A percentile compares a stretch with the other conserved stretches of the same genome.
Evolutionary conservation across 2,888 invertebrate species (phyloP).

Genomic region (Polydrusus pterygomalis): DNA sequence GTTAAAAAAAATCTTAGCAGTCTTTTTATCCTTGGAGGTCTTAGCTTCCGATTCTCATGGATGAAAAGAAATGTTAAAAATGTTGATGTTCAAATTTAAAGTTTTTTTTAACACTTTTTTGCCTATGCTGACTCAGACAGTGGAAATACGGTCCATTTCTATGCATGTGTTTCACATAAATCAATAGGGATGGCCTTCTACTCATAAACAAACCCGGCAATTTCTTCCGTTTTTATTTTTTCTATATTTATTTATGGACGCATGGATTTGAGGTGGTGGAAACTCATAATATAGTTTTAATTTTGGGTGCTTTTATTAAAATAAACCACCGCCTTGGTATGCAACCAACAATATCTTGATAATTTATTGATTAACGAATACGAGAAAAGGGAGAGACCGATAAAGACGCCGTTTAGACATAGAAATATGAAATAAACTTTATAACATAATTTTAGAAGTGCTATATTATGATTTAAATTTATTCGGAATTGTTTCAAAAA

Average conservation of each 20-base stretch:
- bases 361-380: background rate
- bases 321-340: background rate
- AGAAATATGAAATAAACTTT: no score
- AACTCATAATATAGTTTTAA: background rate
- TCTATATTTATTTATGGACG: background rate
- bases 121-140: background rate
- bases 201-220: background rate
- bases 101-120: no score
- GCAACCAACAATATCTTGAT: constrained; percentile 5
- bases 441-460: no score
- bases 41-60: no score
- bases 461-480: no score
- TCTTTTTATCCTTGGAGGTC: no score
- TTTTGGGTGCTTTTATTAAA: background rate
- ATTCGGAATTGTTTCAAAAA: no score
- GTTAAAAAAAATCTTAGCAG: no score
- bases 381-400: background rate
- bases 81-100: no score
- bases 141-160: constrained; percentile 5
- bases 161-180: background rate
- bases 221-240: background rate
- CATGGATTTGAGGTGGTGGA: background rate
- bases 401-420: background rate
- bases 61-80: no score
- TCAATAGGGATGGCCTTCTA: background rate